Conservation (phyloP, 1,140 invertebrate genomes). For the Bombus pyrosoma region DNA sequence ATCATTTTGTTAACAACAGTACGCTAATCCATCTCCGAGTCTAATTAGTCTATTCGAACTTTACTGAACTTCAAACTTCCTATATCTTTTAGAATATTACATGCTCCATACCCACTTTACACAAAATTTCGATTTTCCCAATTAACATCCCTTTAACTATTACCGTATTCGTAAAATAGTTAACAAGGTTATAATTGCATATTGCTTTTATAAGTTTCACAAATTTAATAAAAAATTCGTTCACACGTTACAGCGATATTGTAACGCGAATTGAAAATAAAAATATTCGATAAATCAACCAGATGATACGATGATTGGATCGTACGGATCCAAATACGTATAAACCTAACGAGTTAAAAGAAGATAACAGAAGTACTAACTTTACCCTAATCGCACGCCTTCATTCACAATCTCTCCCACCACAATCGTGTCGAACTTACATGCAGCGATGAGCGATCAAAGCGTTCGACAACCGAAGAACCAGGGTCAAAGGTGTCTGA, state of each 20-base stretch:
- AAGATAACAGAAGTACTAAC: not conserved
- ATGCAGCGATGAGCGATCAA: slow-evolving; percentile 2
- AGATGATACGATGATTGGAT: not conserved
- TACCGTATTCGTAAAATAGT: no score
- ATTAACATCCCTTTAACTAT: not conserved
- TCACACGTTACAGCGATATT: no score
- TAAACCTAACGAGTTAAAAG: not conserved
- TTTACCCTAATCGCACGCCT: not conserved
- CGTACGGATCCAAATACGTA: not conserved
- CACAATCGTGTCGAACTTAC: no score
- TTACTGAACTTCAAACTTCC: no score
- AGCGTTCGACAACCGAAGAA: slow-evolving; percentile 13
- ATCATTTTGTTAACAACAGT: no score
- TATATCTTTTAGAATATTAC: no score
- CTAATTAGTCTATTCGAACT: not conserved
- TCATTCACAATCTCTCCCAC: not conserved
- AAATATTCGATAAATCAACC: not conserved
- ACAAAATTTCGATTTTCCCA: not conserved
- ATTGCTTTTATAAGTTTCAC: no score
- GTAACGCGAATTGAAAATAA: not conserved
- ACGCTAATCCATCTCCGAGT: not conserved
- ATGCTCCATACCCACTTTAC: no score
- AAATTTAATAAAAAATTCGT: no score
- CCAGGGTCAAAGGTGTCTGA: slow-evolving; percentile 48
- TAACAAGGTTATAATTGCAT: no score